phyloP scores from a whole-genome alignment of 1,140 invertebrate species.

The Orius insidiosus region DNA sequence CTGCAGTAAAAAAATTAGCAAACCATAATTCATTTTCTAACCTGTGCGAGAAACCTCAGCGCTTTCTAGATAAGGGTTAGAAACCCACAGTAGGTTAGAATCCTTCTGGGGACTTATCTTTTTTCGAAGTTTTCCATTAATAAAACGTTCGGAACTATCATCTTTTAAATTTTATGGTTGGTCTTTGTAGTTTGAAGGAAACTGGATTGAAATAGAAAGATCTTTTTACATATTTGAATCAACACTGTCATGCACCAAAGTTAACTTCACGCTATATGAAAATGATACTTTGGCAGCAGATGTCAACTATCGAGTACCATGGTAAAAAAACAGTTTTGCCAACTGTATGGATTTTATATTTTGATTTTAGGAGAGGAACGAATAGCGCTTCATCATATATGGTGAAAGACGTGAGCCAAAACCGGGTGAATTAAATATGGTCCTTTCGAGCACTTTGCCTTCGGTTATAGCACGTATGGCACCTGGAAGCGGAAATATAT shows the following conservation, averaged over 20 bases:
- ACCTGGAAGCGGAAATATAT: conserved; percentile 45
- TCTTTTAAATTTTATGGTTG: too few relatives aligned
- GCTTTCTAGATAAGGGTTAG: too few relatives aligned
- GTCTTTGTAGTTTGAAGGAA: conserved; percentile 42
- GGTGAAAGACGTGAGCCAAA: conserved; percentile 1
- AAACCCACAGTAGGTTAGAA: too few relatives aligned
- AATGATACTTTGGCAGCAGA: conserved; percentile 34
- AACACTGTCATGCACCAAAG: conserved; percentile 40
- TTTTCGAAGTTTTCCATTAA: too few relatives aligned
- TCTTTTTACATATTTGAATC: conserved; percentile 51
- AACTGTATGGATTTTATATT: conserved; percentile 5
- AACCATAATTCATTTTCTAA: too few relatives aligned
- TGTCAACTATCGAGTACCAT: conserved; percentile 26
- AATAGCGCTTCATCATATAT: conserved; percentile 1
- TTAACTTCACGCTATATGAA: conserved; percentile 33
- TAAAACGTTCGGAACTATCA: too few relatives aligned
- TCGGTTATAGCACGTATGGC: conserved; percentile 40
- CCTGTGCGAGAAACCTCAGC: too few relatives aligned
- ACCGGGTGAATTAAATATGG: conserved; percentile 12
- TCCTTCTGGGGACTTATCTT: too few relatives aligned
- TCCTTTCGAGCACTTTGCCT: conserved; percentile 34
- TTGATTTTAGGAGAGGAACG: conserved; percentile 14
- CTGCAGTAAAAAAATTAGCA: too few relatives aligned
- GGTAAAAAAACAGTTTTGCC: conserved; percentile 2
- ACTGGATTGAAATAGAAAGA: conserved; percentile 52